Evolutionary conservation across 2,113 vertebrate genomes (phyloP), one percentile per base, ranked within the genome.

Genomic region (Alligator mississippiensis): DNA sequence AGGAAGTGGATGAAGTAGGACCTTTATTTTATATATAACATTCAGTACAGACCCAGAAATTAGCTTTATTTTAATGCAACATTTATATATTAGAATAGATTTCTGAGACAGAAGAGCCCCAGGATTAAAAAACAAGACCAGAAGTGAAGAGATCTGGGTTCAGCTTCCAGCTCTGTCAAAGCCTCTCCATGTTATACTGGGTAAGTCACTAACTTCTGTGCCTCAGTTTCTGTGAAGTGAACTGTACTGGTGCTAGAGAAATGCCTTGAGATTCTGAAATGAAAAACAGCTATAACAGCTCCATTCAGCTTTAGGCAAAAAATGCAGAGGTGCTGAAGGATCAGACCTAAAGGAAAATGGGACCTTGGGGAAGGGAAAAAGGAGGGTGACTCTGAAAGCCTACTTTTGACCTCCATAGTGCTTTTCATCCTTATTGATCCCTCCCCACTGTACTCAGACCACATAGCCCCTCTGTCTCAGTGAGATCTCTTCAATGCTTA

Each of bases 371-470:
- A 85, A 87, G 85, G 88, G 66, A 89, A 77, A 77, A 88, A 92
- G 90, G 84, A 86, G 84, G 81, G 28, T 6, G 75, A 87, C 54
- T 11, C 34, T 11, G 24, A 76, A 54, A 82, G 66, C 11, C 82
- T 91, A 28, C 47, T 5, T 47, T 64, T 34, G 78, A 79, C 16
- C 12, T 15, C n/a, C 92, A 85, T 38, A 13, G 15, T 57, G 57
- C 81, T 96, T 96, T 94, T 87, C 90, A 87, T 55, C 55, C 54
- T 77, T 59, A 58, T 58, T 68, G 34, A 83, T 85, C 59, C 28
- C 90, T 47, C 58, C 74, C 70, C 15, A 55, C 91, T 86, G 64
- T 58, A 78, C 82, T 25, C 85, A 54, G 91, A 66, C 59, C 64
- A 80, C 24, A 57, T 55, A 82, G 66, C 80, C 28, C 66, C 30